phyloP scores from a whole-genome alignment of 2,113 vertebrate genomes.

The Cyphomyrus discorhynchus region DNA sequence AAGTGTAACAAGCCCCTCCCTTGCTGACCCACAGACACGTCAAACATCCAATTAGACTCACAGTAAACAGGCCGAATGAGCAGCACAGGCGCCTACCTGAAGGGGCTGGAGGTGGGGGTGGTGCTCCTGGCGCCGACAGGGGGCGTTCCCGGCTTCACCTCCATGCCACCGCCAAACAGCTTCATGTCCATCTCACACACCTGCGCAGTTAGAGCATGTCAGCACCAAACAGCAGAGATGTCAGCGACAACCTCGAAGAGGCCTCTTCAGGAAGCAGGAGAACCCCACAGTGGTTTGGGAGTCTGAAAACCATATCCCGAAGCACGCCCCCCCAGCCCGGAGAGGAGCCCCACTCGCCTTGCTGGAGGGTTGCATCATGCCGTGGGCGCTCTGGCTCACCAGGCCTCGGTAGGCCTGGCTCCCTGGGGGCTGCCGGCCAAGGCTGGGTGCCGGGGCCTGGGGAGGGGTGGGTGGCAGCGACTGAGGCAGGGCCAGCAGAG shows the following conservation, averaged over 20 bases:
- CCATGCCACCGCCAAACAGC: constrained; percentile 85
- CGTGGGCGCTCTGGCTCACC: constrained; percentile 78
- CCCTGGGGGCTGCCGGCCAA: constrained; percentile 77
- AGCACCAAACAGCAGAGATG: constrained; percentile 48
- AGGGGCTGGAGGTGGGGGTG: constrained; percentile 93
- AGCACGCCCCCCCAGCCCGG: no score
- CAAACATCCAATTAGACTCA: background rate
- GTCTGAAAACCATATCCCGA: background rate
- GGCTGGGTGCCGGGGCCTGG: constrained; percentile 76
- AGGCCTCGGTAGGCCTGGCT: constrained; percentile 83
- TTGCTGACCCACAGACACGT: background rate
- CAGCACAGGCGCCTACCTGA: constrained; percentile 65
- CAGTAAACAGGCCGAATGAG: no score
- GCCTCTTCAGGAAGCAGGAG: background rate
- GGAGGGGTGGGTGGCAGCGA: constrained; percentile 79
- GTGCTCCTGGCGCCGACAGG: constrained; percentile 83
- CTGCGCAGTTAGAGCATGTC: constrained; percentile 52
- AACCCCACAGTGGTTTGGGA: background rate
- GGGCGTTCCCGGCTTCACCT: constrained; percentile 91
- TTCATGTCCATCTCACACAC: constrained; percentile 95
- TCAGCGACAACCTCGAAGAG: constrained; percentile 40
- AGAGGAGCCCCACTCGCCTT: constrained; percentile 61
- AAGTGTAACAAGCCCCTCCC: background rate
- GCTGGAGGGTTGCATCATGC: constrained; percentile 83
- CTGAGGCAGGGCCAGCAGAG: constrained; percentile 82